Base-by-base conservation (phyloP, 2,888 invertebrate species). In the Protophormia terraenovae region DNA sequence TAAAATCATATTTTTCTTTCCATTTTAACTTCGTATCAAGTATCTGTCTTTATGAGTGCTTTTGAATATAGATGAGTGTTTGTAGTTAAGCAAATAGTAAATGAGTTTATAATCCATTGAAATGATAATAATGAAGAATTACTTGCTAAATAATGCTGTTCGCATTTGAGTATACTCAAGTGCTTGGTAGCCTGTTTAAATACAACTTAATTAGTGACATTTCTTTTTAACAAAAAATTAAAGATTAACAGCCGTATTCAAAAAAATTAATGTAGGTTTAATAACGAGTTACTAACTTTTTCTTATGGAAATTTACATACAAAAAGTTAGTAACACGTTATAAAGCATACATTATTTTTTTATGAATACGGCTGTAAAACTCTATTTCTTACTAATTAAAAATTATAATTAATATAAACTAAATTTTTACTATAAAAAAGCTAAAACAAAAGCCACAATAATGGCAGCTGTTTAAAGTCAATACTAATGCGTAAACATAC, bases 191-290 rank as follows among this genome's bases (percentile, higher is more conserved):
- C n/a, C n/a, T 64, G 5, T 27, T 71, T 71, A 32, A 60, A 22
- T 19, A 60, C n/a, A 24, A 24, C 29, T 55, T 29, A 41, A 32
- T 76, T 75, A 64, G 64, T 53, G 64, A 41, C 16, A 29, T 75
- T 53, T n/a, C n/a, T n/a, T n/a, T n/a, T n/a, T n/a, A n/a, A n/a
- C n/a, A n/a, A n/a, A n/a, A n/a, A n/a, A n/a, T 76, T 41, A 32
- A 32, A 45, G 32, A 55, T 76, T 66, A 76, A 76, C n/a, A n/a
- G 32, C 66, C n/a, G n/a, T n/a, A n/a, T n/a, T n/a, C n/a, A n/a
- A n/a, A n/a, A n/a, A n/a, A n/a, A n/a, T n/a, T n/a, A n/a, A n/a
- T n/a, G n/a, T n/a, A n/a, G n/a, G n/a, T n/a, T n/a, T n/a, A n/a
- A n/a, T n/a, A n/a, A n/a, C n/a, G n/a, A n/a, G n/a, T n/a, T n/a